Evolutionary conservation across 2,797 vertebrate species (phyloP).

Genomic region (Falco concolor): DNA sequence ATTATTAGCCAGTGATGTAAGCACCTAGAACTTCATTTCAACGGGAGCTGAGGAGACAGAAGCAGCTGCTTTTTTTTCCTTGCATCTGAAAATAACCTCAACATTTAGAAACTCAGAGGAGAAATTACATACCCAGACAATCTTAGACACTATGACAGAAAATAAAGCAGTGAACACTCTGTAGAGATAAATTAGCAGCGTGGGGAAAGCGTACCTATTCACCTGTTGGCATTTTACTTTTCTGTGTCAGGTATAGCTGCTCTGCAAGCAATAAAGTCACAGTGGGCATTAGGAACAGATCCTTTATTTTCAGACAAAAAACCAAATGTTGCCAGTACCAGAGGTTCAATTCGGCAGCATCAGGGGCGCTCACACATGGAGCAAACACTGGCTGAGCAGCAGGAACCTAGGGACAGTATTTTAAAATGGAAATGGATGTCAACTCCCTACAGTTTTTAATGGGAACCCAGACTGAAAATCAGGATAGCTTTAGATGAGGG

Average conservation of each 20-base stretch:
- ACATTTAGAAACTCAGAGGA: background rate
- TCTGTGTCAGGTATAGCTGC: background rate
- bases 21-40: background rate
- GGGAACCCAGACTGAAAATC: background rate
- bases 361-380: background rate
- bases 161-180: background rate
- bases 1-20: background rate
- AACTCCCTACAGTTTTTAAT: background rate
- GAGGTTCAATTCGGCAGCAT: background rate
- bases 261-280: background rate
- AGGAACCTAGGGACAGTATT: background rate
- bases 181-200: slow-evolving; percentile 13
- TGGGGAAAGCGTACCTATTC: background rate
- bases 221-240: background rate
- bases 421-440: background rate
- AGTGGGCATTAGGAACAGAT: background rate
- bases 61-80: background rate
- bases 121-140: background rate
- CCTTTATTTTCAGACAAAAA: background rate
- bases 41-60: background rate
- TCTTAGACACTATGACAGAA: background rate
- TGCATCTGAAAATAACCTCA: background rate
- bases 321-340: background rate
- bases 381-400: background rate
- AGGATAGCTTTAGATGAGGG: background rate